Base-by-base conservation (phyloP, 2,113 vertebrate species). In the Prietella phreatophila region DNA sequence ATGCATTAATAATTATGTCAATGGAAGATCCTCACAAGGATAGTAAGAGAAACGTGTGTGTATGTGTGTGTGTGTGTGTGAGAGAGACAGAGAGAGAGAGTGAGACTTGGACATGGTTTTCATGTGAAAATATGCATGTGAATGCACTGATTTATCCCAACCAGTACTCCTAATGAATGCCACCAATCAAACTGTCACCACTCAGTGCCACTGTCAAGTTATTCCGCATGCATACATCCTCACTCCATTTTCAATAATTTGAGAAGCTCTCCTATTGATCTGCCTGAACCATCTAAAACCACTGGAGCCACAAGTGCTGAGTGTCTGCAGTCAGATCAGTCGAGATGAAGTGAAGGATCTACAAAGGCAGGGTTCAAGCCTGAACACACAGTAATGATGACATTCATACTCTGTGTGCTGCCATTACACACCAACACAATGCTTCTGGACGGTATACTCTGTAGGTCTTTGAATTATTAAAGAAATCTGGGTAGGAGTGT, bases 341-440 rank as follows among this genome's bases (percentile, higher is more conserved):
- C 20, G 87, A 94, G 92, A 93, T 93, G 92, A 94, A 92, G 93
- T 90, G 92, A 93, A 91, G 91, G 91, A 94, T 93, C 92, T 93
- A 93, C 92, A 94, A 92, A 93, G 94, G 92, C 88, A 91, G 93
- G 92, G 91, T 94, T 92, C 91, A 93, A 95, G 93, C 93, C 92
- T 92, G 92, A 92, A 93, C 93, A 92, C 50, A 91, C 75, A 50
- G 22, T 50, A 78, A 50, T 78, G 42, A 47, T 50, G 30, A 93
- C 92, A 93, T 92, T 89, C 88, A 91, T 83, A 90, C 88, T n/a
- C 25, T 19, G 39, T 19, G 39, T 30, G 25, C 61, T 67, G 39
- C 4, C 11, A 47, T 20, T 67, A 83, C 61, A 67, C 39, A 47
- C 36, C 36, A 63, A 8, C 58, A 63, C 27, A 83, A 63, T 14